A percentile compares a stretch with the other conserved stretches of the same genome.
Evolutionary conservation across 2,797 vertebrate genomes (phyloP).

Genomic region (Glyptemys insculpta): DNA sequence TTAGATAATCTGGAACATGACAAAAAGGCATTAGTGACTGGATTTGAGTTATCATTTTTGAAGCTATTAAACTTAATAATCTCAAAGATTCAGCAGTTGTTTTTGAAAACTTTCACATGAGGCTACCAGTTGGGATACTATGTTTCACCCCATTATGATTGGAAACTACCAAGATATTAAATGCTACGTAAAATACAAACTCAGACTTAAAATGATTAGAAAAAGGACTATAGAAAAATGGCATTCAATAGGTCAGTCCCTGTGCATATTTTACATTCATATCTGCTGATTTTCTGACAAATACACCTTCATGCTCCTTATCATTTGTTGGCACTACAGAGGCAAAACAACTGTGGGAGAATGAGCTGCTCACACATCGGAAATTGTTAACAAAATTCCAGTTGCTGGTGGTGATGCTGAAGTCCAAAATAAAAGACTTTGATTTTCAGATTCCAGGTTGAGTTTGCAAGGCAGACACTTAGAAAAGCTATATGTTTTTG

Average conservation of each 20-base stretch:
- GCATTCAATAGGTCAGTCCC: background rate
- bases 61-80: slow-evolving; percentile 74
- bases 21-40: slow-evolving; percentile 61
- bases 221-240: background rate
- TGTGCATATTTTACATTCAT: slow-evolving; percentile 20
- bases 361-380: slow-evolving; percentile 4
- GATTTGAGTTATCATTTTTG: slow-evolving; percentile 70
- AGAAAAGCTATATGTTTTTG: slow-evolving; percentile 51
- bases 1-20: slow-evolving; percentile 51
- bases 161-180: slow-evolving; percentile 63
- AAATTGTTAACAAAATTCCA: slow-evolving; percentile 71
- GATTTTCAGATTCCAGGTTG: slow-evolving; percentile 64
- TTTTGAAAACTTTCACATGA: slow-evolving; percentile 65
- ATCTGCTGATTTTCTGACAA: background rate
- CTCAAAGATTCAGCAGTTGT: slow-evolving; percentile 72
- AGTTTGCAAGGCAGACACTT: slow-evolving; percentile 48
- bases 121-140: slow-evolving; percentile 65
- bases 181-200: slow-evolving; percentile 43
- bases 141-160: slow-evolving; percentile 47
- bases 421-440: slow-evolving; percentile 64
- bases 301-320: background rate
- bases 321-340: background rate
- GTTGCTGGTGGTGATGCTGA: background rate
- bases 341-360: background rate
- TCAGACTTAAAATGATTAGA: slow-evolving; percentile 19